Evolutionary conservation across 1,140 invertebrate species (phyloP).

Genomic region (Triops cancriformis): DNA sequence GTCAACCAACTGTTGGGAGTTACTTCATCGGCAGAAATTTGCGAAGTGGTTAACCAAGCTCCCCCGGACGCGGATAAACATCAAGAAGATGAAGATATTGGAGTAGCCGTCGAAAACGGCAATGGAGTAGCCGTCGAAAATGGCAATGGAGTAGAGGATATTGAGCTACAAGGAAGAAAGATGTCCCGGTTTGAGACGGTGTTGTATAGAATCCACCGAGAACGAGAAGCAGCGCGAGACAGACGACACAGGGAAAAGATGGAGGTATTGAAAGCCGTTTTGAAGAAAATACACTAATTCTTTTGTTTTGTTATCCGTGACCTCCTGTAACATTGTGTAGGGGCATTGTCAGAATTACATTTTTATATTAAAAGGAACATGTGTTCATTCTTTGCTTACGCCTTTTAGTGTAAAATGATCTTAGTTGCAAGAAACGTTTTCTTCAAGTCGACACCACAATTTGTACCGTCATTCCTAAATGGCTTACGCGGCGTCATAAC

Average conservation of each 20-base stretch:
- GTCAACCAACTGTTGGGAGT: not conserved
- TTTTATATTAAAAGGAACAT: not conserved
- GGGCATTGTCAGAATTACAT: too few species aligned
- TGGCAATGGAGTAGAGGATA: too few species aligned
- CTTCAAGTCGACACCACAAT: too few species aligned
- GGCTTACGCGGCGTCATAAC: too few species aligned
- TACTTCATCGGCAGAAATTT: not conserved
- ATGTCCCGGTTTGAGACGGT: conserved; percentile 4
- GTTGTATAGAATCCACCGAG: conserved; percentile 16
- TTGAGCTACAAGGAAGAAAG: too few species aligned
- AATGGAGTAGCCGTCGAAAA: too few species aligned
- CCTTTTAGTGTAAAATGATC: not conserved
- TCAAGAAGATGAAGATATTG: too few species aligned
- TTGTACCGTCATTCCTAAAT: too few species aligned
- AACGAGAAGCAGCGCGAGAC: conserved; percentile 15
- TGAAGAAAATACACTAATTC: not conserved
- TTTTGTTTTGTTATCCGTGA: not conserved
- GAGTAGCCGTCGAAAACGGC: too few species aligned
- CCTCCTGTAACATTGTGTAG: too few species aligned
- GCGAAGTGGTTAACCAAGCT: too few species aligned
- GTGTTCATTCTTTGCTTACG: not conserved
- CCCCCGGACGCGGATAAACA: too few species aligned
- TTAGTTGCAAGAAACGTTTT: not conserved
- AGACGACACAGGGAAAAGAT: conserved; percentile 20
- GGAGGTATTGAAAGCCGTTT: conserved; percentile 13